A percentile compares a stretch with the other conserved stretches of the same genome.
phyloP scores from a whole-genome alignment of 2,888 invertebrate genomes.

The Drosophila neotestacea region DNA sequence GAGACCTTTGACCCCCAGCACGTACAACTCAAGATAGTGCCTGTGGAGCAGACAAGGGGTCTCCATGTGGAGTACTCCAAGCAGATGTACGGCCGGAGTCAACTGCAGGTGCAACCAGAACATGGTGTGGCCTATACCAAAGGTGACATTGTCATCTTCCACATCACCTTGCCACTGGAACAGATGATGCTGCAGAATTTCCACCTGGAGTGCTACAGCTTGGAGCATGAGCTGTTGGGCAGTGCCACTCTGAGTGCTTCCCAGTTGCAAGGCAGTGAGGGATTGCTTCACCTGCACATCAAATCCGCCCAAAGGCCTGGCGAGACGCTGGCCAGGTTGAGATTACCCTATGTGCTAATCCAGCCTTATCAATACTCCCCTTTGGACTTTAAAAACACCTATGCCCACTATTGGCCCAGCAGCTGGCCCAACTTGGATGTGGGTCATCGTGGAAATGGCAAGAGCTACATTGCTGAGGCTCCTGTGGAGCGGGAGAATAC shows the following conservation, averaged over 20 bases:
- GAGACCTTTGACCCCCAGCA: constrained; percentile 86
- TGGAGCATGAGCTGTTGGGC: constrained; percentile 88
- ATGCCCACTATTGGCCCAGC: constrained; percentile 94
- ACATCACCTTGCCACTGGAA: constrained; percentile 75
- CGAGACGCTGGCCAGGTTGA: constrained; percentile 92
- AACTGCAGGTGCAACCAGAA: constrained; percentile 70
- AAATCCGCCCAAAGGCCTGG: constrained; percentile 87
- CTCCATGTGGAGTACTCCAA: constrained; percentile 80
- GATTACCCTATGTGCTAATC: constrained; percentile 87
- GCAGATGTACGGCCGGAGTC: constrained; percentile 76
- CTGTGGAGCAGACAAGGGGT: constrained; percentile 63
- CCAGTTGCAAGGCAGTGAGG: constrained; percentile 91
- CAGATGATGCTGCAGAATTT: constrained; percentile 58
- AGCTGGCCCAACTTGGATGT: constrained; percentile 95
- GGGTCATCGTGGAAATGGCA: constrained; percentile 97
- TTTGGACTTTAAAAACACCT: constrained; percentile 93
- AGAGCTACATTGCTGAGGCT: constrained; percentile 90
- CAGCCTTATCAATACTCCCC: constrained; percentile 82
- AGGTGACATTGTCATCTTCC: constrained; percentile 81
- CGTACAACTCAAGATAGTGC: constrained; percentile 86
- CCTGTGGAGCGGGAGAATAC: constrained; percentile 94
- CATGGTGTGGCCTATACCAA: constrained; percentile 75
- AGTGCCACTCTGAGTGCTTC: constrained; percentile 93
- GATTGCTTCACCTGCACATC: constrained; percentile 90
- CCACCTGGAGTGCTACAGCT: constrained; percentile 73